These are phyloP conservation scores for Drosophila melanica DNA, from an alignment of 1,140 invertebrate species.

Conservation along the genomic window DNA sequence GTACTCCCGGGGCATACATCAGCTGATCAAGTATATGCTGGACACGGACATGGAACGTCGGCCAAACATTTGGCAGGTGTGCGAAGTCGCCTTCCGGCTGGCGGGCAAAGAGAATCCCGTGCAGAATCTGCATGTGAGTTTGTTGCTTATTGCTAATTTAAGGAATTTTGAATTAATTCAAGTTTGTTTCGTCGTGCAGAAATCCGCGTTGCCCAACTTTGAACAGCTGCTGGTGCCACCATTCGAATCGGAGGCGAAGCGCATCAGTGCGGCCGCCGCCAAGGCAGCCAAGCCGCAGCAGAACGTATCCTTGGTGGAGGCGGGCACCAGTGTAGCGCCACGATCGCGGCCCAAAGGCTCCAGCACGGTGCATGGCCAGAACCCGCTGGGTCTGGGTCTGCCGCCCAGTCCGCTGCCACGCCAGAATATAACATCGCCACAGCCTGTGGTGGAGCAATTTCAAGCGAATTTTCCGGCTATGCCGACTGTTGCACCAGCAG, in stretches of 20 bases:
- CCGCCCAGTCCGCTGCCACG: conserved; percentile 84
- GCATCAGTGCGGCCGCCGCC: conserved; percentile 85
- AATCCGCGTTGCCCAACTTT: conserved; percentile 87
- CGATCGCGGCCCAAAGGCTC: conserved; percentile 92
- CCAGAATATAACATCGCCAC: conserved; percentile 80
- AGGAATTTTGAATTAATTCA: background rate
- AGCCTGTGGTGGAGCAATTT: conserved; percentile 80
- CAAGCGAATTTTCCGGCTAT: conserved; percentile 82
- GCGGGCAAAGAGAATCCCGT: conserved; percentile 91
- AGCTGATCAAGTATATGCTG: conserved; percentile 91
- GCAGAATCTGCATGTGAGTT: conserved; percentile 92
- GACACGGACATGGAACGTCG: conserved; percentile 92
- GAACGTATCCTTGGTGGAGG: conserved; percentile 85
- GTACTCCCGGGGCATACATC: conserved; percentile 88
- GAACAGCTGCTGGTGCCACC: conserved; percentile 87
- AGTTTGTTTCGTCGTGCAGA: conserved; percentile 83
- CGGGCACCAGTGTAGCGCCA: conserved; percentile 92
- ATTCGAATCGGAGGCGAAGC: conserved; percentile 88
- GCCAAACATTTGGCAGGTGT: conserved; percentile 96
- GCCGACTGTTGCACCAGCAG: conserved; percentile 62
- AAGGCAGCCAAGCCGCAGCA: conserved; percentile 83
- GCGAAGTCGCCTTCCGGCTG: conserved; percentile 90
- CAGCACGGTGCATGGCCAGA: conserved; percentile 82
- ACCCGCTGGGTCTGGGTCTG: conserved; percentile 84
- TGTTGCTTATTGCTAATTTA: background rate